Conservation (phyloP, 2,797 vertebrate genomes). For the Lerista edwardsae region DNA sequence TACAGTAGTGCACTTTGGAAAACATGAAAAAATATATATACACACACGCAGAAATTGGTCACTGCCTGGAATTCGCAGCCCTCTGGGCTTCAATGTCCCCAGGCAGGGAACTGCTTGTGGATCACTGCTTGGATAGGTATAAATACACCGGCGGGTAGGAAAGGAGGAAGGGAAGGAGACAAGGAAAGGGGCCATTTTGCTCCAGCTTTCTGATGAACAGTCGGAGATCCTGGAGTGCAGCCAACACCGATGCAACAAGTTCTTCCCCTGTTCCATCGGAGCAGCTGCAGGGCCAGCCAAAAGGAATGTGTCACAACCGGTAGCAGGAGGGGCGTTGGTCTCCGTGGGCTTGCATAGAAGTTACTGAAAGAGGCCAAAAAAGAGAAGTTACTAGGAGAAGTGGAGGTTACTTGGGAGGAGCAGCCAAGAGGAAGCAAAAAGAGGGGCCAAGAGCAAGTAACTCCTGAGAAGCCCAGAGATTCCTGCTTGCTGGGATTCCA, state of each 20-base stretch:
- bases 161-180: conserved; percentile 25
- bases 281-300: conserved; percentile 54
- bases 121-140: conserved; percentile 51
- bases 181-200: conserved; percentile 1
- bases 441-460: not conserved
- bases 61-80: conserved; percentile 53
- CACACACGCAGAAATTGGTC: conserved; percentile 38
- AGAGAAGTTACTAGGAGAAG: conserved; percentile 22
- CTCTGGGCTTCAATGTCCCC: conserved; percentile 29
- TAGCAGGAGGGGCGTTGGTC: conserved; percentile 55
- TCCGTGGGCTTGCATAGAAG: conserved; percentile 72
- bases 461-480: too few species aligned
- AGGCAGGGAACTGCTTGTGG: conserved; percentile 39
- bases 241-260: conserved; percentile 42
- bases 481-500: not conserved
- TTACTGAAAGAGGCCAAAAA: conserved; percentile 73
- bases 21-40: conserved; percentile 27
- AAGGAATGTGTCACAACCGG: conserved; percentile 58
- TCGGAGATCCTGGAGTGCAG: conserved; percentile 41
- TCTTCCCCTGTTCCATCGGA: conserved; percentile 57
- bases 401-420: not conserved
- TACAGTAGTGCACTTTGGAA: conserved; percentile 61
- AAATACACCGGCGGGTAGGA: conserved; percentile 38
- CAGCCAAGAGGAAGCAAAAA: not conserved
- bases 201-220: conserved; percentile 41